These are phyloP conservation scores for Trachymyrmex septentrionalis DNA, from an alignment of 1,140 invertebrate genomes.

Conservation along the genomic window DNA sequence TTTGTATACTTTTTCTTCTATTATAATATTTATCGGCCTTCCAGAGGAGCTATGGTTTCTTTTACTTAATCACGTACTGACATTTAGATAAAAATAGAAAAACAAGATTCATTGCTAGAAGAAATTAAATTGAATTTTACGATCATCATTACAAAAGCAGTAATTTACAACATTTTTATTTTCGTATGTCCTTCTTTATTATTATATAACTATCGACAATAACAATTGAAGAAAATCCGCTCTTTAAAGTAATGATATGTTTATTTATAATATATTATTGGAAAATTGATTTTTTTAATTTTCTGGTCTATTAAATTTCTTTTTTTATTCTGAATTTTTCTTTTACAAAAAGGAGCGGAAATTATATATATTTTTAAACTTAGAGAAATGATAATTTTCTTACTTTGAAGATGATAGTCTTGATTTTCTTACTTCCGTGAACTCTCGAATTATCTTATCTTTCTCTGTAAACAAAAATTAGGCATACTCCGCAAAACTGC, in stretches of 20 bases:
- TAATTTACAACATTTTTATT: slow-evolving; percentile 22
- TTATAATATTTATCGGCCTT: slow-evolving; percentile 18
- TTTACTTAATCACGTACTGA: slow-evolving; percentile 7
- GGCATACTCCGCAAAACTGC: background rate
- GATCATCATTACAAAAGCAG: background rate
- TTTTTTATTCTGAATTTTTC: background rate
- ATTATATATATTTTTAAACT: background rate
- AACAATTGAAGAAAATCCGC: background rate
- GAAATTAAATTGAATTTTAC: slow-evolving; percentile 16
- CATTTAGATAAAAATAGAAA: slow-evolving; percentile 32
- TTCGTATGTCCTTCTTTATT: background rate
- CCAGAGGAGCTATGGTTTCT: background rate
- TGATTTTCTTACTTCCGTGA: background rate
- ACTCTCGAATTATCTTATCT: background rate
- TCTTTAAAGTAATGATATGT: background rate
- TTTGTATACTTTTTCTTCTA: background rate
- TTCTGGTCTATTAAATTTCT: background rate
- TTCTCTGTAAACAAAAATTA: slow-evolving; percentile 6
- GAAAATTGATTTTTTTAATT: background rate
- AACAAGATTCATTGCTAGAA: slow-evolving; percentile 2
- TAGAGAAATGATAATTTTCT: background rate
- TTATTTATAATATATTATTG: background rate
- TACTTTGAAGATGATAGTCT: background rate
- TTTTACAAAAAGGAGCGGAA: background rate
- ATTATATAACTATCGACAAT: background rate